These are phyloP conservation scores for Sphyrna mokarran DNA, from an alignment of 2,113 vertebrate species.

Conservation along the genomic window DNA sequence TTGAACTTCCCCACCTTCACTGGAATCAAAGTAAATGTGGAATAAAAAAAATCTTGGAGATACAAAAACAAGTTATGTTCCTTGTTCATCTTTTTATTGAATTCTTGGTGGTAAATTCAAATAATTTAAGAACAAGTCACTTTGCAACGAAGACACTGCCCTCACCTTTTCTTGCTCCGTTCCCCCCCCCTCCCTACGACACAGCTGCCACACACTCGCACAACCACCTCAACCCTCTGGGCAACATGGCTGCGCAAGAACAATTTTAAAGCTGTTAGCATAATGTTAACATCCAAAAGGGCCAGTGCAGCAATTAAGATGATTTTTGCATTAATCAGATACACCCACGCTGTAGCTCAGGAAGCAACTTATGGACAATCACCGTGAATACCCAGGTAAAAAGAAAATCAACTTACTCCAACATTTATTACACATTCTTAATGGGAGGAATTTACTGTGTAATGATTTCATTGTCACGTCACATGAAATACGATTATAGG, in stretches of 20 bases:
- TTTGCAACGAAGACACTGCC: conserved; percentile 42
- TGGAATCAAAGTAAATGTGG: background rate
- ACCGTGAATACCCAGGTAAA: conserved; percentile 13
- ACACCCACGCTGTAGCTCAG: background rate
- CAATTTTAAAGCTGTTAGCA: background rate
- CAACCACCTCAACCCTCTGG: background rate
- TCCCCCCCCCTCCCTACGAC: background rate
- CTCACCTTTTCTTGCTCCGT: background rate
- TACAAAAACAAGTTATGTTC: background rate
- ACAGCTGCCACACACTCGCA: background rate
- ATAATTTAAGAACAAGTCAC: conserved; percentile 45
- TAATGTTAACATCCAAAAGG: background rate
- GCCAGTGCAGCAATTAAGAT: background rate
- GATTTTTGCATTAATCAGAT: conserved; percentile 29
- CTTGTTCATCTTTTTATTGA: conserved; percentile 53
- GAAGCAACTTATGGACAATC: conserved; percentile 1
- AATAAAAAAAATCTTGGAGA: background rate
- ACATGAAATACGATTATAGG: conserved; percentile 35
- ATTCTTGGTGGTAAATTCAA: conserved; percentile 48
- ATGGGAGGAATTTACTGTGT: conserved; percentile 31
- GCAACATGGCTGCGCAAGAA: background rate
- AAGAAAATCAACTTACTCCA: conserved; percentile 30
- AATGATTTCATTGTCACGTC: conserved; percentile 20
- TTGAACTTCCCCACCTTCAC: background rate
- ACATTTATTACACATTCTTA: conserved; percentile 31